phyloP scores from a whole-genome alignment of 2,888 invertebrate species.

The Pyrgus malvae region DNA sequence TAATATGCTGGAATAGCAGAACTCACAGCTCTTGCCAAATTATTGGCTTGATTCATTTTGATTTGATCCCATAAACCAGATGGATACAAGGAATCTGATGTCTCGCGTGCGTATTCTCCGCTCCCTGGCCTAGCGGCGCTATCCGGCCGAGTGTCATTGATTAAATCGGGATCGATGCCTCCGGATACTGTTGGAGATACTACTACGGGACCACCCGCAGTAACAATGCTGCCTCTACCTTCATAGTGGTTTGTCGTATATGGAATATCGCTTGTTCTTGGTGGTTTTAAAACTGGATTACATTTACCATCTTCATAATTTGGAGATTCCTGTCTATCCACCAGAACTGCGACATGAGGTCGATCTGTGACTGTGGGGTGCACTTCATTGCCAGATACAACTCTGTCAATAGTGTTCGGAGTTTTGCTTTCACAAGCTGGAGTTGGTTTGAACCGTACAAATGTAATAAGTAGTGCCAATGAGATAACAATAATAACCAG shows the following conservation, averaged over 20 bases:
- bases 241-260: constrained; percentile 87
- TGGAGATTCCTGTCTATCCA: constrained; percentile 73
- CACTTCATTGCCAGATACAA: constrained; percentile 83
- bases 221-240: constrained; percentile 84
- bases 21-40: constrained; percentile 82
- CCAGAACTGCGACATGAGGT: constrained; percentile 81
- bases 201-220: constrained; percentile 83
- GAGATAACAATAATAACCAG: constrained; percentile 89
- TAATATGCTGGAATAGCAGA: constrained; percentile 83
- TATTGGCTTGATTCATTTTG: constrained; percentile 74
- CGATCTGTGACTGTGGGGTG: constrained; percentile 73
- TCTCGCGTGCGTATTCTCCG: constrained; percentile 90
- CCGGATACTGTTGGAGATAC: constrained; percentile 89
- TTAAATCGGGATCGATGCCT: constrained; percentile 92
- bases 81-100: constrained; percentile 88
- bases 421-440: constrained; percentile 89
- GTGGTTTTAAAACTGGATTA: constrained; percentile 88
- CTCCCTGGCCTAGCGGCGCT: constrained; percentile 83
- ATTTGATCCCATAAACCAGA: constrained; percentile 89
- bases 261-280: constrained; percentile 85
- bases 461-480: constrained; percentile 85
- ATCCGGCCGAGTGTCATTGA: constrained; percentile 89
- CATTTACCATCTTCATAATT: constrained; percentile 69
- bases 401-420: constrained; percentile 87
- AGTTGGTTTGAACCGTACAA: constrained; percentile 87